Conservation (phyloP, 1,140 invertebrate species). For the Drosophila kepulauana region DNA sequence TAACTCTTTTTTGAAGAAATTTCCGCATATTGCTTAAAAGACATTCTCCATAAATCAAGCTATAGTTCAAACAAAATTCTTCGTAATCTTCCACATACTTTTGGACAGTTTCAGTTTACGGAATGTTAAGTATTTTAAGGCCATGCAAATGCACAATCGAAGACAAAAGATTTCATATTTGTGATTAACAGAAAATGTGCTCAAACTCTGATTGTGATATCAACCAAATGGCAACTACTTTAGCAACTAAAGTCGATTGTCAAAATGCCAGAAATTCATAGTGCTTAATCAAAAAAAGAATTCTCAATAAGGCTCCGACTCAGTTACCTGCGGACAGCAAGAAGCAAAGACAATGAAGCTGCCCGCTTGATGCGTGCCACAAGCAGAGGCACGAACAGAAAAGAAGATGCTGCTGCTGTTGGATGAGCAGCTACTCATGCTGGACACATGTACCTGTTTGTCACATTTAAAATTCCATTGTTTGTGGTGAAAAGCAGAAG, state of each 20-base stretch:
- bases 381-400: not conserved
- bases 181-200: not conserved
- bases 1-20: not conserved
- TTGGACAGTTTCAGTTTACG: too few species aligned
- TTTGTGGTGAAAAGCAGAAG: conserved; percentile 32
- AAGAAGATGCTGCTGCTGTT: not conserved
- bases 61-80: too few species aligned
- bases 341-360: conserved; percentile 1
- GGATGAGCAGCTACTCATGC: conserved; percentile 1
- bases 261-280: conserved; percentile 6
- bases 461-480: conserved; percentile 80
- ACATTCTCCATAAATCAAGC: too few species aligned
- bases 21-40: not conserved
- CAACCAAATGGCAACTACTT: not conserved
- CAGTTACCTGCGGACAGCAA: not conserved
- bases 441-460: conserved; percentile 63
- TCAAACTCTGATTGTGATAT: not conserved
- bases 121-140: too few species aligned
- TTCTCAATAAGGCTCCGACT: conserved; percentile 5
- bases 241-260: not conserved
- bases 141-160: too few species aligned
- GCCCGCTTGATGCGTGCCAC: not conserved
- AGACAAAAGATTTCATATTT: too few species aligned
- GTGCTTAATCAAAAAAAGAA: conserved; percentile 4
- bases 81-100: too few species aligned